Evolutionary conservation across 2,888 invertebrate species (phyloP).

Genomic region (Rhagonycha fulva): DNA sequence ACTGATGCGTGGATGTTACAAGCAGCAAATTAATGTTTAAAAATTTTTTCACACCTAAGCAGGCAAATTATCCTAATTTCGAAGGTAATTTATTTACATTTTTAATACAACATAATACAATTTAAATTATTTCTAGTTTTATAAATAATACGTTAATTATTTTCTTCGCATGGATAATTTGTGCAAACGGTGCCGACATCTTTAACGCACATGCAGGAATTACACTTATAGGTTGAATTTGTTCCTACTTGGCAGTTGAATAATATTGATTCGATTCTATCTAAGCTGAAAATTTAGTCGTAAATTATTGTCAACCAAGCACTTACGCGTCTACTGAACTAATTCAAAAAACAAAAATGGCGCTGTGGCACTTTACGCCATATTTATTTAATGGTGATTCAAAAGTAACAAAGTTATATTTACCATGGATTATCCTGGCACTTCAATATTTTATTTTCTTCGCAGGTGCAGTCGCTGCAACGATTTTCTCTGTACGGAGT

Average conservation of each 20-base stretch:
- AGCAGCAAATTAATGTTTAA: too few relatives aligned
- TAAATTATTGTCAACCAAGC: too few relatives aligned
- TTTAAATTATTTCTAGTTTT: background rate
- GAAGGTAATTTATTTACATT: background rate
- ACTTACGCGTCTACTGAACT: background rate
- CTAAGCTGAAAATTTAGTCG: background rate
- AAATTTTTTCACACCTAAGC: too few relatives aligned
- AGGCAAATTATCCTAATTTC: background rate
- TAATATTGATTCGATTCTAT: background rate
- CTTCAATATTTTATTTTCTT: background rate
- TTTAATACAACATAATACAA: background rate
- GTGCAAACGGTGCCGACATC: slow-evolving; percentile 18
- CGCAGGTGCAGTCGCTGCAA: slow-evolving; percentile 13
- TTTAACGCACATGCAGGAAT: slow-evolving; percentile 14
- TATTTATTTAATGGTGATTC: background rate
- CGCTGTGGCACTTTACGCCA: background rate
- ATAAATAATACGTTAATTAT: background rate
- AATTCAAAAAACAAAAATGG: background rate
- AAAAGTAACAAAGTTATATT: background rate
- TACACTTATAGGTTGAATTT: background rate
- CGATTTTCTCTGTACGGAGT: slow-evolving; percentile 16
- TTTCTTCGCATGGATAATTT: slow-evolving; percentile 5
- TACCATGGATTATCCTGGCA: slow-evolving; percentile 7
- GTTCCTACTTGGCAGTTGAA: slow-evolving; percentile 18
- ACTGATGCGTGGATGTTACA: background rate